Conservation (phyloP, 1,140 invertebrate genomes). For the Macrocentrus cingulum region DNA sequence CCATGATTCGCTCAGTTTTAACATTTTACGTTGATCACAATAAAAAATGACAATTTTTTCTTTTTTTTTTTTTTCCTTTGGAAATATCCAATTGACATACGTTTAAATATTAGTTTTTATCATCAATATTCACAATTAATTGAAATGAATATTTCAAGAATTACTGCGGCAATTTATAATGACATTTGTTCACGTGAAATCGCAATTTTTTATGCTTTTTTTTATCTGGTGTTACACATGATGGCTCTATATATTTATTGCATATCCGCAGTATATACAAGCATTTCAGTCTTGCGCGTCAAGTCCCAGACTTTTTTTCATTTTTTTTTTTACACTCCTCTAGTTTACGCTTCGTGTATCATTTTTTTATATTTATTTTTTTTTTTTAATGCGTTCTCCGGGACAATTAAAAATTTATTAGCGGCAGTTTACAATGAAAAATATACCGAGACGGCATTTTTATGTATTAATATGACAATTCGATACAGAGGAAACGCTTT, state of each 20-base stretch:
- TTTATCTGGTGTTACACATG: not conserved
- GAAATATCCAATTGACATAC: not conserved
- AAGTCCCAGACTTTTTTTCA: conserved; percentile 28
- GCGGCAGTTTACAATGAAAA: not conserved
- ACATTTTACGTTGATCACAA: too few relatives aligned
- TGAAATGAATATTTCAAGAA: too few relatives aligned
- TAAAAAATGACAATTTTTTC: not conserved
- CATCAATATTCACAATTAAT: too few relatives aligned
- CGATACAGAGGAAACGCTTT: too few relatives aligned
- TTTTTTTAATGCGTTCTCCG: not conserved
- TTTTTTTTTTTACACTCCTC: conserved; percentile 24
- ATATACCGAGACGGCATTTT: too few relatives aligned
- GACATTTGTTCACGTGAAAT: too few relatives aligned
- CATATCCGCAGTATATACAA: too few relatives aligned
- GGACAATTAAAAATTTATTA: not conserved
- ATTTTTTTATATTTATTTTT: not conserved
- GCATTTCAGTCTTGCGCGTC: conserved; percentile 41
- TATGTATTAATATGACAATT: too few relatives aligned
- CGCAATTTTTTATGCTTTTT: too few relatives aligned
- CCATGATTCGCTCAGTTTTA: too few relatives aligned
- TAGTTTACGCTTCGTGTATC: conserved; percentile 1
- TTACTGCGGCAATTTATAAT: too few relatives aligned
- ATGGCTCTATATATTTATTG: conserved; percentile 2
- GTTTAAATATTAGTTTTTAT: too few relatives aligned
- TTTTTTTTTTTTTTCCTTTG: not conserved